Percentiles rank a stretch among this genome's conserved stretches.
phyloP scores from a whole-genome alignment of 2,797 vertebrate species.

The Mormyrops attenuatus region DNA sequence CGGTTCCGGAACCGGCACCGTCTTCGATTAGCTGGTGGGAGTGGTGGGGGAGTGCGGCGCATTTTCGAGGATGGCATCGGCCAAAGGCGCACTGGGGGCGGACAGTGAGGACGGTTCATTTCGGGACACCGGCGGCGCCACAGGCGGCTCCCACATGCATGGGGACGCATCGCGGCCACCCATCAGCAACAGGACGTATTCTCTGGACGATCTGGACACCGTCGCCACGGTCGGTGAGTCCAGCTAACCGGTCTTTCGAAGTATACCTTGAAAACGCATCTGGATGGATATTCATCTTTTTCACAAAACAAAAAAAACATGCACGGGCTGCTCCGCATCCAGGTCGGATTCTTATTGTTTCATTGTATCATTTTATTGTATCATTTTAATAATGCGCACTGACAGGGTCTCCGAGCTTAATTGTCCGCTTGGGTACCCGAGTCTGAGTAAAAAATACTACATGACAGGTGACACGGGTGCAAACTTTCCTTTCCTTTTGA shows the following conservation, averaged over 20 bases:
- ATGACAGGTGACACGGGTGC: neutral
- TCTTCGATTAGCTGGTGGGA: neutral
- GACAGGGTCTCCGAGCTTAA: neutral
- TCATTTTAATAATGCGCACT: neutral
- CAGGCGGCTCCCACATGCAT: constrained; percentile 33
- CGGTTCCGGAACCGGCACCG: neutral
- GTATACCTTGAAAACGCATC: neutral
- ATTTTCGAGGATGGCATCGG: constrained; percentile 55
- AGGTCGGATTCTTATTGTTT: neutral
- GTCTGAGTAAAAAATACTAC: neutral
- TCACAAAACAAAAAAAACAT: neutral
- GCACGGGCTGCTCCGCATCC: neutral
- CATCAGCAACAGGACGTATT: constrained; percentile 44
- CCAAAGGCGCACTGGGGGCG: constrained; percentile 51
- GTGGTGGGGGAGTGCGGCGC: neutral
- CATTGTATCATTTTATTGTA: neutral
- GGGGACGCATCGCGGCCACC: constrained; percentile 41
- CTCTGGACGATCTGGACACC: constrained; percentile 79
- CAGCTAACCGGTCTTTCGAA: neutral
- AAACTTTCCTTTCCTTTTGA: neutral
- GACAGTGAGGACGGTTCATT: constrained; percentile 44
- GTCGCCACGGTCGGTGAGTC: constrained; percentile 81
- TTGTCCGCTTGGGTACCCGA: neutral
- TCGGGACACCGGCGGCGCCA: constrained; percentile 39
- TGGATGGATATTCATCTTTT: neutral